Evolutionary conservation across 2,888 invertebrate genomes (phyloP).

Genomic region (Camponotus fellah): DNA sequence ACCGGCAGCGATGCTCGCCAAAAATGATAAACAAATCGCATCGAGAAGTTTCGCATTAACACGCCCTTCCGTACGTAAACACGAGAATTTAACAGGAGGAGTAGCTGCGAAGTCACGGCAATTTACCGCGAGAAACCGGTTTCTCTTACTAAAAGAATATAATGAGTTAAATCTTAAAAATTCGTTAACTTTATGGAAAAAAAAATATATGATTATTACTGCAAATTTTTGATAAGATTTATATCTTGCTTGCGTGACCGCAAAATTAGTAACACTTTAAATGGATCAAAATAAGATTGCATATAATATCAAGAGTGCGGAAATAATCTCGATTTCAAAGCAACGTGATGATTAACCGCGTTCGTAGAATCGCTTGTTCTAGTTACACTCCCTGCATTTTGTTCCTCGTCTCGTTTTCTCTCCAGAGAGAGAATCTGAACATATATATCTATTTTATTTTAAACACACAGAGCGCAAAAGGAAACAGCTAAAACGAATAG

Average conservation of each 20-base stretch:
- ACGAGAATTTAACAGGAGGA: slow-evolving; percentile 6
- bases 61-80: slow-evolving; percentile 1
- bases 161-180: not conserved
- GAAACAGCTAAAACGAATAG: slow-evolving; percentile 19
- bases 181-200: not conserved
- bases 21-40: slow-evolving; percentile 61
- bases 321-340: slow-evolving; percentile 46
- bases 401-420: not conserved
- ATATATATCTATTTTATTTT: slow-evolving; percentile 8
- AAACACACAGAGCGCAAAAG: not conserved
- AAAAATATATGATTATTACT: not conserved
- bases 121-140: slow-evolving; percentile 6
- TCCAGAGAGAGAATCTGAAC: not conserved
- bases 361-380: slow-evolving; percentile 32
- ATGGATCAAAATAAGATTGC: slow-evolving; percentile 18
- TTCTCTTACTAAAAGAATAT: not conserved
- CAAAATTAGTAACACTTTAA: not conserved
- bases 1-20: slow-evolving; percentile 43
- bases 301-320: slow-evolving; percentile 18
- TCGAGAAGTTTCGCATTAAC: slow-evolving; percentile 15
- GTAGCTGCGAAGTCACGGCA: not conserved
- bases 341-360: slow-evolving; percentile 17
- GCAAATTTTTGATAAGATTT: not conserved
- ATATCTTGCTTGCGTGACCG: not conserved
- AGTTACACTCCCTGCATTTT: not conserved